Percentiles rank a stretch among this genome's conserved stretches.
phyloP scores from a whole-genome alignment of 2,113 vertebrate species.

The Sarotherodon lohbergeri region DNA sequence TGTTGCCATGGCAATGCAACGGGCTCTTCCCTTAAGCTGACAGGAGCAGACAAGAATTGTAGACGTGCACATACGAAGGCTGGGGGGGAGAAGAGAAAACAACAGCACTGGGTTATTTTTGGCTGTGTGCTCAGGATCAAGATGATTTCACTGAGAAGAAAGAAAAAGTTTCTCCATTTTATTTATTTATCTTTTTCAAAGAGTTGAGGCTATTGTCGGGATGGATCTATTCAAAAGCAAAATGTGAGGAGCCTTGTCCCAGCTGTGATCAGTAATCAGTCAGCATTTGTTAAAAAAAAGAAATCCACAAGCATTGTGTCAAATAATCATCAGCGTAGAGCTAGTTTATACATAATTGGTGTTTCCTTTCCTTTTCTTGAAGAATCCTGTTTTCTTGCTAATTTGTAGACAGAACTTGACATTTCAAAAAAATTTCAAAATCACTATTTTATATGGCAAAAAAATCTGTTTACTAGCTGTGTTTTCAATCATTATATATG shows the following conservation, averaged over 20 bases:
- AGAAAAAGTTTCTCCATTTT: not conserved
- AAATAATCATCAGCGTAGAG: not conserved
- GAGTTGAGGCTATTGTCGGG: not conserved
- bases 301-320: not conserved
- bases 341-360: not conserved
- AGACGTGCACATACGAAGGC: not conserved
- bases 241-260: not conserved
- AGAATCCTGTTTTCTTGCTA: not conserved
- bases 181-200: not conserved
- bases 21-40: constrained; percentile 70
- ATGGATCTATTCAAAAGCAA: not conserved
- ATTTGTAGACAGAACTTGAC: not conserved
- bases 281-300: not conserved
- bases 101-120: constrained; percentile 24
- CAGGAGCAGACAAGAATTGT: constrained; percentile 50
- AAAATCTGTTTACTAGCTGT: not conserved
- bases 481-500: not conserved
- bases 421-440: not conserved
- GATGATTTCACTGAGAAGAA: not conserved
- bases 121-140: not conserved
- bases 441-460: not conserved
- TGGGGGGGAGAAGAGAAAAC: not conserved
- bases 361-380: not conserved
- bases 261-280: not conserved
- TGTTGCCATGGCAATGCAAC: constrained; percentile 83